A percentile compares a stretch with the other conserved stretches of the same genome.
These are phyloP conservation scores for Numida meleagris DNA, from an alignment of 2,113 vertebrate genomes.

Conservation along the genomic window DNA sequence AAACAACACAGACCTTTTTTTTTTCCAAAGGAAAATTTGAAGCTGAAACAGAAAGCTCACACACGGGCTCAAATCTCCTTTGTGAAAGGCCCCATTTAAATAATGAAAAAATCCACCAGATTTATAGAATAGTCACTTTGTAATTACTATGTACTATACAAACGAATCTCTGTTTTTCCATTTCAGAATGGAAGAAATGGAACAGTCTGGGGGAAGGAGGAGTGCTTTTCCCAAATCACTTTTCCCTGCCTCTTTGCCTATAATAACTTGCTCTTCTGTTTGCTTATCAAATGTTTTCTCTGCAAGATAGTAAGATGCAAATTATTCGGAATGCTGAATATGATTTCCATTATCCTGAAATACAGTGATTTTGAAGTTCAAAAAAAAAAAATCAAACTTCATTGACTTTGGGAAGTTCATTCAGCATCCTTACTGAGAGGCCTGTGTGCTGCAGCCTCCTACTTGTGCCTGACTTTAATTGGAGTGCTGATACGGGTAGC, in stretches of 20 bases:
- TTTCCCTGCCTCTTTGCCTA: not conserved
- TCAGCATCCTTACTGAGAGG: not conserved
- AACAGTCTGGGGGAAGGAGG: not conserved
- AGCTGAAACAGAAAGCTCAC: slow-evolving; percentile 1
- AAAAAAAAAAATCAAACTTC: not conserved
- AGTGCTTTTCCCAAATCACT: not conserved
- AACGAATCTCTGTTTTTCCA: slow-evolving; percentile 24
- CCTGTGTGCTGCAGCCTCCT: not conserved
- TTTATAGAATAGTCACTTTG: slow-evolving; percentile 33
- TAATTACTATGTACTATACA: not conserved
- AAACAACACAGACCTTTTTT: not conserved
- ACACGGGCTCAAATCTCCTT: slow-evolving; percentile 9
- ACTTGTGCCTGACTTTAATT: not conserved
- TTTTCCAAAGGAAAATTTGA: not conserved
- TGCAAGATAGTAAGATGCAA: not conserved
- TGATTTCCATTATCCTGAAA: not conserved
- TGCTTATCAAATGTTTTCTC: not conserved
- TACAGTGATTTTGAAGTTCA: not conserved
- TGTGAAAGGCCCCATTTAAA: slow-evolving; percentile 28
- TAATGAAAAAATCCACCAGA: not conserved
- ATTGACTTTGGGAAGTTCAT: not conserved
- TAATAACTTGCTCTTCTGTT: not conserved
- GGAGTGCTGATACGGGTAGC: not conserved
- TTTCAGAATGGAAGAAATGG: not conserved
- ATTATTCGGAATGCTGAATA: not conserved